Percentiles rank a stretch among this genome's conserved stretches.
Conservation (phyloP, 2,797 vertebrate species). For the Phylloscopus collybita region DNA sequence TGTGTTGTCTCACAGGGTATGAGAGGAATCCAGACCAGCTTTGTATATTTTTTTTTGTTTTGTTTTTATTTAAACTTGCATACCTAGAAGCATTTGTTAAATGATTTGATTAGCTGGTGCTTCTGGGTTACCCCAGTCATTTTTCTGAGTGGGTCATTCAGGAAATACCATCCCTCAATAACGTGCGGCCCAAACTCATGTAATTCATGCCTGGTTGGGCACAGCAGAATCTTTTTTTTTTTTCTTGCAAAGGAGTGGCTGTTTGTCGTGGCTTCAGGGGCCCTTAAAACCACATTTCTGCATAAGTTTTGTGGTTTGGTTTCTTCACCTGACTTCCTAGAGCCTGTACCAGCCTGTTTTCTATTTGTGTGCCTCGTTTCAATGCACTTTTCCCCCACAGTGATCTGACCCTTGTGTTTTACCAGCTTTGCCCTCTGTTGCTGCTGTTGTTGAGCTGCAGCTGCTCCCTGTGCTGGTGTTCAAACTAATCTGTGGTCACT, state of each 20-base stretch:
- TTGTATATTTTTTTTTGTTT: background rate
- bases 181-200: background rate
- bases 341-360: background rate
- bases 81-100: background rate
- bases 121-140: constrained; percentile 14
- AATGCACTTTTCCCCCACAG: fast-evolving
- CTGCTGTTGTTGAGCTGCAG: background rate
- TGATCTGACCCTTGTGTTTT: background rate
- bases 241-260: background rate
- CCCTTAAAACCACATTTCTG: background rate
- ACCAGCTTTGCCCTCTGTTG: background rate
- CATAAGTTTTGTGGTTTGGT: background rate
- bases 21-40: background rate
- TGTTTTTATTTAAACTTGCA: background rate
- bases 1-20: no score
- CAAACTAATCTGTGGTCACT: background rate
- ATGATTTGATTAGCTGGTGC: background rate
- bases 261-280: background rate
- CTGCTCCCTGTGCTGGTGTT: background rate
- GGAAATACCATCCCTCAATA: constrained; percentile 40
- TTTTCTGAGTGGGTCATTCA: constrained; percentile 47
- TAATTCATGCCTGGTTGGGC: background rate
- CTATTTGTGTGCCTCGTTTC: background rate
- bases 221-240: background rate
- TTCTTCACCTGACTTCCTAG: background rate